Base-by-base conservation (phyloP, 37 sponge, comb jelly and placozoan genomes). In the Hormiphora californensis region DNA sequence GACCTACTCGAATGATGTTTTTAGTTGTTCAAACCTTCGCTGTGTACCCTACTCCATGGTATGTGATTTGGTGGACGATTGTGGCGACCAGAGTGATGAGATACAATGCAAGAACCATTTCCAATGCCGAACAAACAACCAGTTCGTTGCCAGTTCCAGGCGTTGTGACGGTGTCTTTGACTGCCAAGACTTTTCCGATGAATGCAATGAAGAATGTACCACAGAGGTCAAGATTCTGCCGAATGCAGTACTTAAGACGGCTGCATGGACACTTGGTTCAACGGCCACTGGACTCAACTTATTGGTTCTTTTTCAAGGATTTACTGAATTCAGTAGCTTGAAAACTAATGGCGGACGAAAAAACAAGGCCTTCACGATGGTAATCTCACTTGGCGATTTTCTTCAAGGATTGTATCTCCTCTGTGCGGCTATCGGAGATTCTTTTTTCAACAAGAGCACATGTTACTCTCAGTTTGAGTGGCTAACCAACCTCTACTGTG, bases 381-480 rank as follows among this genome's bases (percentile, higher is more conserved):
- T 65, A 7, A 65, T 65, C 19, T 37, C 68, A 7, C 7, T 65
- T 5, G 68, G 68, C 7, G 68, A 65, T 19, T 30, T 65, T 9
- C 68, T 65, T 7, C 68, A 65, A 39, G 68, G 68, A 11, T 12
- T 65, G 1, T 65, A 36, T 19, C 68, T 65, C 7, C 39, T 65
- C 5, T 25, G 19, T 1, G 11, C 36, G 36, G 36, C 68, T 7
- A 36, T 65, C 4, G 36, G 27, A 1, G 68, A 65, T 7, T 15
- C 32, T 4, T 3, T 30, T 7, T 15, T 9, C 4, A 65, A 65
- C 68, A 65, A 65, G 39, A 65, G 68, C 36, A 65, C 68, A 5
- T 65, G 68, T 25, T 17, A 36, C 39, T 36, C 68, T 25, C 68
- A 65, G 68, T 65, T 37, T 32, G 68, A 65, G 4, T 65, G 68